Evolutionary conservation across 2,888 invertebrate genomes (phyloP).

Genomic region (Anoplius nigerrimus): DNA sequence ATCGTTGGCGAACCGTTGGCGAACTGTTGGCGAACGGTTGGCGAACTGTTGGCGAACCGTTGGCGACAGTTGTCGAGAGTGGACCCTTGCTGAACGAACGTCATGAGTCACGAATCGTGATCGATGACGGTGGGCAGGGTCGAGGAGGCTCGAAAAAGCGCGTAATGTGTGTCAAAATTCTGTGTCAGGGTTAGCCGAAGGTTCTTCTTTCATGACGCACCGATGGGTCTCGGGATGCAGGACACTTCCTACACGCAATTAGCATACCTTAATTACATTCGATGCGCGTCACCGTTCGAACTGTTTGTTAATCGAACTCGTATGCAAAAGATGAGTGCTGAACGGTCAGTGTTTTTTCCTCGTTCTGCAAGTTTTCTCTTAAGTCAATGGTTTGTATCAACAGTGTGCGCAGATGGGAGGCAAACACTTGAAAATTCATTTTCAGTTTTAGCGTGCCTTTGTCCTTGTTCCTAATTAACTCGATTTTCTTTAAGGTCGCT

Average conservation of each 20-base stretch:
- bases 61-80: too few species aligned
- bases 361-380: too few species aligned
- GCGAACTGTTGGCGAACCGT: too few species aligned
- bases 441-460: conserved; percentile 20
- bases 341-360: too few species aligned
- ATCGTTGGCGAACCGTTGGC: too few species aligned
- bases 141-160: conserved; percentile 33
- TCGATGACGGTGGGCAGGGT: conserved; percentile 14
- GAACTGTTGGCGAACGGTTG: neutral
- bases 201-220: too few species aligned
- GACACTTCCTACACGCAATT: conserved; percentile 39
- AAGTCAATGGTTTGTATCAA: too few species aligned
- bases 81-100: too few species aligned
- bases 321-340: conserved; percentile 15
- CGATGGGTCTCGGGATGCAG: too few species aligned
- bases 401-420: neutral
- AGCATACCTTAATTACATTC: conserved; percentile 12
- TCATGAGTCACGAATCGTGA: conserved; percentile 37
- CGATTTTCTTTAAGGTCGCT: conserved; percentile 22
- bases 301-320: conserved; percentile 20
- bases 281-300: conserved; percentile 32
- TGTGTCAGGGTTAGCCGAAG: conserved; percentile 48
- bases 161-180: conserved; percentile 45
- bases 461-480: conserved; percentile 42
- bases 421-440: conserved; percentile 29